Conservation (phyloP, 2,888 invertebrate species). For the Acronicta alni region DNA sequence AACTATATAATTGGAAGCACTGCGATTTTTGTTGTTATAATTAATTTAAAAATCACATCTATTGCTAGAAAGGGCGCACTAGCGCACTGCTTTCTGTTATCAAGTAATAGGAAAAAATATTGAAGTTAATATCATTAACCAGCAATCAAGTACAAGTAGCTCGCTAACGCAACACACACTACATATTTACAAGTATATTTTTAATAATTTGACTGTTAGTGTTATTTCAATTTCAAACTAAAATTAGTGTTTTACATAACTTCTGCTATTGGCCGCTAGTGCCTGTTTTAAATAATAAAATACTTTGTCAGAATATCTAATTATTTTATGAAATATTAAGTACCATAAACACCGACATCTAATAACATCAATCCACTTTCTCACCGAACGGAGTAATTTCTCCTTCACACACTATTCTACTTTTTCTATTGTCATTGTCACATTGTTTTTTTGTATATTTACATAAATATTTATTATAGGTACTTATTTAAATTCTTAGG, state of each 20-base stretch:
- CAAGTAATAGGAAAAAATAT: conserved; percentile 31
- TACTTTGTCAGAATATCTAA: background rate
- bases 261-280: conserved; percentile 59
- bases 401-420: conserved; percentile 58
- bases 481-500: conserved; percentile 15
- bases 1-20: conserved; percentile 68
- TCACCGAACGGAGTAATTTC: conserved; percentile 38
- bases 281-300: conserved; percentile 2
- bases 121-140: too few relatives aligned
- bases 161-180: conserved; percentile 55
- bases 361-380: conserved; percentile 20
- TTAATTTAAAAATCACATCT: conserved; percentile 39
- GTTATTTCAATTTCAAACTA: conserved; percentile 52
- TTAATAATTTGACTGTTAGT: conserved; percentile 83
- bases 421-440: conserved; percentile 84
- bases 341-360: conserved; percentile 23
- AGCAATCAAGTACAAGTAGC: background rate
- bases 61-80: conserved; percentile 18
- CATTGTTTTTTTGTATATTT: conserved; percentile 59
- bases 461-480: too few relatives aligned
- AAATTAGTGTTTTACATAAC: conserved; percentile 16
- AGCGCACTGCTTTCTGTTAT: conserved; percentile 57
- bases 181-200: conserved; percentile 79
- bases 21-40: conserved; percentile 49
- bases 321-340: conserved; percentile 11